phyloP scores from a whole-genome alignment of 2,113 vertebrate genomes.

The Heteronetta atricapilla region DNA sequence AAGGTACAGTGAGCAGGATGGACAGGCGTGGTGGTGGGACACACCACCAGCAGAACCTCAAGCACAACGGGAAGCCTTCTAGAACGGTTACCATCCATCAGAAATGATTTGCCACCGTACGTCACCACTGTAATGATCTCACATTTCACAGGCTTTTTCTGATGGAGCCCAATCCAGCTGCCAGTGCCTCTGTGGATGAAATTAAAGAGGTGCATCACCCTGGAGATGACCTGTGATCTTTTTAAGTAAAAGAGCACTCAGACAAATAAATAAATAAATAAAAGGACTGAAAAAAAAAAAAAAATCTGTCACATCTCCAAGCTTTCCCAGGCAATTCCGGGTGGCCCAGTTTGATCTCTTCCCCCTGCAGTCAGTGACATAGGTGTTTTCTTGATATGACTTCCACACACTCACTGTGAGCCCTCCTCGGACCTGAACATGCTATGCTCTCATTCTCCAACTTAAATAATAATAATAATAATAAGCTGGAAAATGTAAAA shows the following conservation, averaged over 20 bases:
- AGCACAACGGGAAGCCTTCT: not conserved
- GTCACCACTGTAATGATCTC: accelerated
- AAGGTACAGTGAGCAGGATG: accelerated
- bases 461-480: not conserved
- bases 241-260: not conserved
- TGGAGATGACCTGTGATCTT: not conserved
- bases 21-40: not conserved
- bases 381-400: not conserved
- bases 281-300: not conserved
- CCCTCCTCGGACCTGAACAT: not conserved
- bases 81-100: not conserved
- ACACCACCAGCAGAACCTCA: not conserved
- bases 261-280: not conserved
- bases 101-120: not conserved
- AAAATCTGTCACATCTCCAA: not conserved
- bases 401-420: not conserved
- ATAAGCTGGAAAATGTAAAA: not conserved
- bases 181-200: not conserved
- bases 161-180: not conserved
- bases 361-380: not conserved
- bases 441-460: not conserved
- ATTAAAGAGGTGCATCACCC: not conserved
- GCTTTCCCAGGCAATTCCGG: not conserved
- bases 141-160: not conserved
- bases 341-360: not conserved